Conservation (phyloP, 2,113 vertebrate species). For the Zingel zingel region DNA sequence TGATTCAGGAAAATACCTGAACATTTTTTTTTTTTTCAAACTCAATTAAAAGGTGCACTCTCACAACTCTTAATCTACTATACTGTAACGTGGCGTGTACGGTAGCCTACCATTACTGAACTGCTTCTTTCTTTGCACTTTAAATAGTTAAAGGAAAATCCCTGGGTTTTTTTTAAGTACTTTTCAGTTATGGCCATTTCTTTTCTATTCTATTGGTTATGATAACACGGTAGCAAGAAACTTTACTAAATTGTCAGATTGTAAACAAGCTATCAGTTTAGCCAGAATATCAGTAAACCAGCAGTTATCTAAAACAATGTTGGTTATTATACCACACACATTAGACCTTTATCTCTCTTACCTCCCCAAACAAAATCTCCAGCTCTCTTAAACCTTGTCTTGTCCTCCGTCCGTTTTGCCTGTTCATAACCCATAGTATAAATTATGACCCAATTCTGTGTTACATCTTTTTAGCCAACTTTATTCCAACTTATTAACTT, state of each 20-base stretch:
- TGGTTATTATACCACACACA: no score
- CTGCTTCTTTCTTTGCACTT: neutral
- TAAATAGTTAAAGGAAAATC: neutral
- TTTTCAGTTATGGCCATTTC: neutral
- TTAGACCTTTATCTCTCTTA: no score
- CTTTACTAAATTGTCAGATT: neutral
- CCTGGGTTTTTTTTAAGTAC: no score
- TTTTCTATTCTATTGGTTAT: neutral
- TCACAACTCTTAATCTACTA: neutral
- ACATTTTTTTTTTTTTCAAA: neutral
- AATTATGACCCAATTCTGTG: no score
- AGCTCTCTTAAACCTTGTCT: no score
- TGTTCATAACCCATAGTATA: no score
- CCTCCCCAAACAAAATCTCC: no score
- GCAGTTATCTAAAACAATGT: no score
- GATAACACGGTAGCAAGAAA: neutral
- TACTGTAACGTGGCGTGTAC: no score
- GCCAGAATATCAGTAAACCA: neutral
- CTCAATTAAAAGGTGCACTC: neutral
- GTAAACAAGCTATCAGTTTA: neutral
- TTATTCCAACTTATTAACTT: no score
- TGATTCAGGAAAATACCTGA: constrained; percentile 20
- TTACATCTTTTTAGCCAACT: no score
- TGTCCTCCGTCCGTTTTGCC: no score
- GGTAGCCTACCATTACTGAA: neutral